Evolutionary conservation across 2,888 invertebrate genomes (phyloP).

Genomic region (Steinernema carpocapsae): DNA sequence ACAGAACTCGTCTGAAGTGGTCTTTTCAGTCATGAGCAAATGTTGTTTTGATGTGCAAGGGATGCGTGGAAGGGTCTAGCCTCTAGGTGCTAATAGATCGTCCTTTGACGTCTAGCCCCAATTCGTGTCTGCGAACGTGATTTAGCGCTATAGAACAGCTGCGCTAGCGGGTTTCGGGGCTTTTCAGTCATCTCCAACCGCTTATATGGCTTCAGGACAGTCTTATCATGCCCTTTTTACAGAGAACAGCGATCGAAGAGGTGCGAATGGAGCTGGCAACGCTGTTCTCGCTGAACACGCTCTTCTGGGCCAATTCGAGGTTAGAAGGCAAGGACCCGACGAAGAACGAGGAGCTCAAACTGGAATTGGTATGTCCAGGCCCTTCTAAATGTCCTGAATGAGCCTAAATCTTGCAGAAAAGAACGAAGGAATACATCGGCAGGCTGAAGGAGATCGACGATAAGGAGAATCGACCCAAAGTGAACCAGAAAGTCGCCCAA

Average conservation of each 20-base stretch:
- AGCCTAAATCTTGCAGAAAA: neutral
- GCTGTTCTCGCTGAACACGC: neutral
- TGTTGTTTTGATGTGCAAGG: too few relatives aligned
- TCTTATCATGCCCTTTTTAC: too few relatives aligned
- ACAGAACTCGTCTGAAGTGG: too few relatives aligned
- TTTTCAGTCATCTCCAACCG: too few relatives aligned
- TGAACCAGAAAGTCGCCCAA: neutral
- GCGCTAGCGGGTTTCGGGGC: too few relatives aligned
- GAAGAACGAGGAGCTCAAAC: neutral
- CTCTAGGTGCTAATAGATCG: too few relatives aligned
- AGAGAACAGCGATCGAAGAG: conserved; percentile 2
- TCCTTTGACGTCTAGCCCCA: too few relatives aligned
- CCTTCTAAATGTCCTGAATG: neutral
- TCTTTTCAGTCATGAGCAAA: too few relatives aligned
- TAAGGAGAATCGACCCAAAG: neutral
- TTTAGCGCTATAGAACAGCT: too few relatives aligned
- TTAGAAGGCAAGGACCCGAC: neutral
- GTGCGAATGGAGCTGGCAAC: neutral
- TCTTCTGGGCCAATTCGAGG: neutral
- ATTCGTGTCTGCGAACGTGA: too few relatives aligned
- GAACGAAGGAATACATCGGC: neutral
- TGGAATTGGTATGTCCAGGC: neutral
- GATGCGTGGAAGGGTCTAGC: too few relatives aligned
- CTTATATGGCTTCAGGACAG: too few relatives aligned
- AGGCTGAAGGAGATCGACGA: neutral